Conservation (phyloP, 2,888 invertebrate species). For the Thyatira batis region DNA sequence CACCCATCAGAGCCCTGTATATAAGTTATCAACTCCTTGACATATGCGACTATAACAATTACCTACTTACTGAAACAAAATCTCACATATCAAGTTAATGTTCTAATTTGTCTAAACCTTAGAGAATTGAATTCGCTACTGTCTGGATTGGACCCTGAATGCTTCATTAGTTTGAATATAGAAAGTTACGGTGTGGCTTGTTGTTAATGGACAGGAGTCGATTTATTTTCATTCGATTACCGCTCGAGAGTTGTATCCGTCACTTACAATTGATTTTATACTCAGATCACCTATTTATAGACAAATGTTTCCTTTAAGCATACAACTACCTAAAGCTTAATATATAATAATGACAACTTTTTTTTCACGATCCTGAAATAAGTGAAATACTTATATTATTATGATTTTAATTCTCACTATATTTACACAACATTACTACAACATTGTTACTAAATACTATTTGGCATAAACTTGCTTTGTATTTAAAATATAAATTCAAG, state of each 20-base stretch:
- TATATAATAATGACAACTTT: too few relatives aligned
- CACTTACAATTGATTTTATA: background rate
- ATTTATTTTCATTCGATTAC: background rate
- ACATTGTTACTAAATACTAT: too few relatives aligned
- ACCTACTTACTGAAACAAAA: background rate
- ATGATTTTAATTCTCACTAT: too few relatives aligned
- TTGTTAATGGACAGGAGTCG: slow-evolving; percentile 5
- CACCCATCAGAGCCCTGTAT: too few relatives aligned
- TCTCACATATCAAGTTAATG: background rate
- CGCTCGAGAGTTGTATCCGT: background rate
- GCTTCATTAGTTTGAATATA: slow-evolving; percentile 22
- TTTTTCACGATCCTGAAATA: too few relatives aligned
- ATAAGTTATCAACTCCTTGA: too few relatives aligned
- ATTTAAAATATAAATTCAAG: too few relatives aligned
- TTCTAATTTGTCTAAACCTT: background rate
- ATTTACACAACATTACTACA: too few relatives aligned
- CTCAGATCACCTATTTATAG: background rate
- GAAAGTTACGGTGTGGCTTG: slow-evolving; percentile 6
- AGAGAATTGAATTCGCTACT: slow-evolving; percentile 6
- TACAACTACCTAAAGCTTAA: too few relatives aligned
- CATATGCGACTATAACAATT: too few relatives aligned
- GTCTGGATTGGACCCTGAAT: slow-evolving; percentile 17
- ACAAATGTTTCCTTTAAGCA: background rate
- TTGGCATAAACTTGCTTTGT: too few relatives aligned
- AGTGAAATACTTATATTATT: too few relatives aligned